Base-by-base conservation (phyloP, 2,888 invertebrate genomes). In the Cryptus armator region DNA sequence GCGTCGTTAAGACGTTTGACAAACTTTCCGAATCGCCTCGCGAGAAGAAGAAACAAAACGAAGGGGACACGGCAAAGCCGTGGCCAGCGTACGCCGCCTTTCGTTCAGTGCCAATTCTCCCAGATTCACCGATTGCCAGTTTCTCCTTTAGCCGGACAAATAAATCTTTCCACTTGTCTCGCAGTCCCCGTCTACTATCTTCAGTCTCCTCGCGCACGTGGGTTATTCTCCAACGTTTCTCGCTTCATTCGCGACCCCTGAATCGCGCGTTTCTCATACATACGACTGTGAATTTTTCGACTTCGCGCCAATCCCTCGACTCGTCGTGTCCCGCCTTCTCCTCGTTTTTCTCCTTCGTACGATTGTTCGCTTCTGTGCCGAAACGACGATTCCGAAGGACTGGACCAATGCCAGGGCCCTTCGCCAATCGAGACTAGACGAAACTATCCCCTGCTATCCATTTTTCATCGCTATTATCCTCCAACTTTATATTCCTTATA, bases 331-430 rank as follows among this genome's bases (percentile, higher is more conserved):
- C 24, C 24, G 1, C 70, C 59, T 74, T 53, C 70, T 19, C 24
- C 64, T 24, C 24, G 24, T 56, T 16, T 56, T 56, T 56, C 24
- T 24, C 19, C 24, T 56, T 24, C 19, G 53, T 66, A 74, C 32
- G 70, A 66, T 67, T 67, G 66, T 79, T 68, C 72, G 51, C 67
- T 43, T 67, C 67, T 72, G 46, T 62, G 71, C 64, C 78, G 70
- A 77, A 80, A 74, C 37, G 37, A 24, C 24, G 10, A 66, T 67
- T 64, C 9, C 70, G 80, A 62, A 74, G 82, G 80, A 88, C 90
- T 92, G 92, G 92, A 91, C 86, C 74, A 24, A 46, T 85, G 91
- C 92, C 92, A 92, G 90, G 89, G 87, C 87, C 72, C 64, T 53
- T 80, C 83, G 91, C 91, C 91, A 91, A 85, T 82, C 71, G 82